Percentiles rank a stretch among this genome's conserved stretches.
Evolutionary conservation across 2,888 invertebrate species (phyloP).

Genomic region (Lepidocyrtoides sp.): DNA sequence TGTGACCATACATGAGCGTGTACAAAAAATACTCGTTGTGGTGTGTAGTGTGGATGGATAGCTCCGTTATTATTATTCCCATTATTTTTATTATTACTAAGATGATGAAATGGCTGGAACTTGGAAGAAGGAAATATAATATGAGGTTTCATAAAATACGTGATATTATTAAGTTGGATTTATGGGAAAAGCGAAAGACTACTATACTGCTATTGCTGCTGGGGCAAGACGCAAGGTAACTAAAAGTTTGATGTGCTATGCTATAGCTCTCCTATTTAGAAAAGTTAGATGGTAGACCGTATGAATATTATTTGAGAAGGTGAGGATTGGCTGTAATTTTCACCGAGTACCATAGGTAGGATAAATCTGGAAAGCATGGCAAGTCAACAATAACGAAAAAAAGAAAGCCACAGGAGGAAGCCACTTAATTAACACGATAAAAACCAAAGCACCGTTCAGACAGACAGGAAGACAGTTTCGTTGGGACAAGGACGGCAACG

Average conservation of each 20-base stretch:
- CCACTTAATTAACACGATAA: conserved; percentile 72
- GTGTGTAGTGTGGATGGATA: too few relatives aligned
- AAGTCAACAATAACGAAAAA: conserved; percentile 39
- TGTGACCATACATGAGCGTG: background rate
- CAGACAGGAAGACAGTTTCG: background rate
- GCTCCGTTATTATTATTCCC: too few relatives aligned
- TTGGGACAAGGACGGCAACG: background rate
- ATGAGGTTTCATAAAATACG: conserved; percentile 57
- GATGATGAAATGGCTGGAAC: background rate
- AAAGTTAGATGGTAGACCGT: background rate
- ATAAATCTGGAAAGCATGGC: background rate
- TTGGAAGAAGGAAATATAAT: background rate
- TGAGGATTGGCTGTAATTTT: background rate
- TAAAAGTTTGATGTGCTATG: background rate
- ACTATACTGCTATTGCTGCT: too few relatives aligned
- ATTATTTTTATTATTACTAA: background rate
- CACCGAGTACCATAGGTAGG: background rate
- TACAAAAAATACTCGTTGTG: too few relatives aligned
- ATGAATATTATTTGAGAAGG: conserved; percentile 27
- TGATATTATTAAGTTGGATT: conserved; percentile 69
- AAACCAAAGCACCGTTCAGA: background rate
- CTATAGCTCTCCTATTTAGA: background rate
- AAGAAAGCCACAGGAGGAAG: conserved; percentile 44
- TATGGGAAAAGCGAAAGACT: conserved; percentile 5
- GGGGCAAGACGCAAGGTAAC: background rate